Evolutionary conservation across 2,888 invertebrate genomes (phyloP).

Genomic region (Ennomos fuscantarius): DNA sequence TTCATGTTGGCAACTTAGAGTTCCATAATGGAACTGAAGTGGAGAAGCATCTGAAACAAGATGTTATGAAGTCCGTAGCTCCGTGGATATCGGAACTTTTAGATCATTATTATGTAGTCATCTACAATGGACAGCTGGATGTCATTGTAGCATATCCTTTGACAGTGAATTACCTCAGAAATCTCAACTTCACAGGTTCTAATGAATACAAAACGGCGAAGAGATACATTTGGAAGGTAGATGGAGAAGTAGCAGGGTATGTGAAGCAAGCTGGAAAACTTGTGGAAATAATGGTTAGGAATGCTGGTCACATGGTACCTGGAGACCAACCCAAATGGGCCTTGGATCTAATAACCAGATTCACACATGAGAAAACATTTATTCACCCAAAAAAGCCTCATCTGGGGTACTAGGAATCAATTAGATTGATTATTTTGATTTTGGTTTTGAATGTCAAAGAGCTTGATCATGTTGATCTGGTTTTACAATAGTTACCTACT

Average conservation of each 20-base stretch:
- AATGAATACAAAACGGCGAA: constrained; percentile 87
- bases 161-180: constrained; percentile 91
- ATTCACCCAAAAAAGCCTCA: constrained; percentile 36
- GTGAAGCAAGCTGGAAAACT: constrained; percentile 89
- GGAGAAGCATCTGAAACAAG: constrained; percentile 88
- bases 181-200: constrained; percentile 88
- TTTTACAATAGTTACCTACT: background rate
- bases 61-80: constrained; percentile 93
- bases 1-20: constrained; percentile 93
- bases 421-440: constrained; percentile 14
- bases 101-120: constrained; percentile 88
- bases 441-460: constrained; percentile 10
- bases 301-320: constrained; percentile 94
- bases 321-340: constrained; percentile 92
- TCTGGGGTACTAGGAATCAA: constrained; percentile 32
- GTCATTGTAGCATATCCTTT: constrained; percentile 95
- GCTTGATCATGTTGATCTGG: no score
- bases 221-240: constrained; percentile 89
- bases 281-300: constrained; percentile 89
- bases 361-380: constrained; percentile 85
- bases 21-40: constrained; percentile 88
- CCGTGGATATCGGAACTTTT: constrained; percentile 89
- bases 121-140: constrained; percentile 96
- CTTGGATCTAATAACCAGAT: constrained; percentile 88
- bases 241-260: constrained; percentile 90